Base-by-base conservation (phyloP, 1,140 invertebrate genomes). In the Saccostrea cuccullata region DNA sequence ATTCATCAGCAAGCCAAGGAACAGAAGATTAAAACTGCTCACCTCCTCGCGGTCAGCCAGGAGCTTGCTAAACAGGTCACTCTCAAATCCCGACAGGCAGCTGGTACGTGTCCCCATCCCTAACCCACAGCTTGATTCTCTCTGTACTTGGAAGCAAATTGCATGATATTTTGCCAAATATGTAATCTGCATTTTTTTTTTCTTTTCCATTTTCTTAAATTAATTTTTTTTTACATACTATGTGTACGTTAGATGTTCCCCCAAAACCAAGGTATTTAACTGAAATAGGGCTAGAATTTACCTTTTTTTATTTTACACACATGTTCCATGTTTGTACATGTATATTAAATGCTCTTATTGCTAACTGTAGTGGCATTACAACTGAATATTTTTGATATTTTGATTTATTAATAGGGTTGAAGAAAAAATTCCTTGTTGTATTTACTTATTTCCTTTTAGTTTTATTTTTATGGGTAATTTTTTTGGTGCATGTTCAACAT, bases 11-110 rank as follows among this genome's bases (percentile, higher is more conserved):
- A 97, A 93, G 96, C 97, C 56, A 96, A 96, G 47, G 97, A 97
- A 92, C 98, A 98, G 93, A 98, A 98, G 94, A 96, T 97, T 89
- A 97, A 98, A 92, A 96, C 98, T 56, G 97, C 98, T 92, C 97
- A 98, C 94, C 96, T 98, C 91, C 95, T 98, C 70, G 97, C 98
- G 92, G 96, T 98, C 87, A 98, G 98, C 96, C 98, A 98, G 95
- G 97, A 98, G 91, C 95, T 98, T 89, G 98, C 98, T n/a, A 97
- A 97, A 93, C 97, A 98, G 96, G 98, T 98, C 87, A 98, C 98
- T 96, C 97, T 98, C 94, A 98, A 97, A 96, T 98, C 97, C 95
- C 98, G 98, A 96, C 97, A 98, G 94, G 98, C 98, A 91, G 98
- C 98, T 95, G 98, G 98, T 98, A 96, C 94, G 91, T 77, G 70